A percentile compares a stretch with the other conserved stretches of the same genome.
phyloP scores from a whole-genome alignment of 1,140 invertebrate species.

The Zaprionus tsacasi region DNA sequence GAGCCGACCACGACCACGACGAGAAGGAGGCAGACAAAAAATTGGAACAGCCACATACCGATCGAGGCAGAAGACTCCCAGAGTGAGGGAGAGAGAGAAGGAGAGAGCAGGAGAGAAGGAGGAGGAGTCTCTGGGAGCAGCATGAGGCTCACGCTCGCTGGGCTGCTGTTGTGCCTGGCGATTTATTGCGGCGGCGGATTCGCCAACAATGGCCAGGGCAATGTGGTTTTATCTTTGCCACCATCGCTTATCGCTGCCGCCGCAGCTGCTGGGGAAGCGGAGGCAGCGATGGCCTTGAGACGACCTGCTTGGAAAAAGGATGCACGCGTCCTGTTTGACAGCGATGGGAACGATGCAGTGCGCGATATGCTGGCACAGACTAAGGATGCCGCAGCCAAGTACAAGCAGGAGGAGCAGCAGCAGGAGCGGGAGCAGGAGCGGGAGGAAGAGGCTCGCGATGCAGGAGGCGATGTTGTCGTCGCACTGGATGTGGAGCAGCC shows the following conservation, averaged over 20 bases:
- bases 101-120: slow-evolving; percentile 28
- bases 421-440: slow-evolving; percentile 28
- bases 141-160: slow-evolving; percentile 81
- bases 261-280: slow-evolving; percentile 50
- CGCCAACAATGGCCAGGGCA: slow-evolving; percentile 63
- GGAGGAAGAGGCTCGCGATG: not conserved
- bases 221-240: slow-evolving; percentile 82
- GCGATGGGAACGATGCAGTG: slow-evolving; percentile 48
- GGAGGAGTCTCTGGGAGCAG: slow-evolving; percentile 21
- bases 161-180: slow-evolving; percentile 75
- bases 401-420: slow-evolving; percentile 39
- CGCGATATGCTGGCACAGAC: slow-evolving; percentile 54
- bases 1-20: slow-evolving; percentile 46
- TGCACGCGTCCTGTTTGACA: slow-evolving; percentile 77
- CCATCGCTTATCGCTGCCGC: slow-evolving; percentile 83
- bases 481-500: slow-evolving; percentile 40
- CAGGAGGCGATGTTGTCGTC: not conserved
- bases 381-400: slow-evolving; percentile 32
- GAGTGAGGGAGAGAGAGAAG: slow-evolving; percentile 19
- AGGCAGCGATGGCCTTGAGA: slow-evolving; percentile 72
- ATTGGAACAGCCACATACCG: slow-evolving; percentile 57
- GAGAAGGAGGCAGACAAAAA: slow-evolving; percentile 20
- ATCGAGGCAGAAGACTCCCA: slow-evolving; percentile 29
- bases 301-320: slow-evolving; percentile 68
- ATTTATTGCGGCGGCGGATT: slow-evolving; percentile 78